Base-by-base conservation (phyloP, 2,888 invertebrate genomes). In the Anagyrus pseudococci region DNA sequence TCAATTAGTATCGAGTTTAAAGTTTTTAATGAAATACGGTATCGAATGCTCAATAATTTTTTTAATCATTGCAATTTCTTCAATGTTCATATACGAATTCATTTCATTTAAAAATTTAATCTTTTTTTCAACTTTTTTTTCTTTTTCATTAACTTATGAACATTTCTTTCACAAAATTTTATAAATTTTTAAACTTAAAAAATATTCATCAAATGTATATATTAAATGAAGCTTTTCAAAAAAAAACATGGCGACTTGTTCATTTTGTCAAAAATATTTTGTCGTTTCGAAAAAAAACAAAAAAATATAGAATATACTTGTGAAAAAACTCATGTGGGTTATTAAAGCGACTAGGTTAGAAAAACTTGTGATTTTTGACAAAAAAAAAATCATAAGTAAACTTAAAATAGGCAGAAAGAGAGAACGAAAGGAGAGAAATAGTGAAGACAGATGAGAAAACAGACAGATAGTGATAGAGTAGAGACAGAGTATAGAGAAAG, bases 331-430 rank as follows among this genome's bases (percentile, higher is more conserved):
- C 59, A 64, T 40, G 60, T 65, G 62, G 73, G 67, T 72, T 71
- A 58, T 70, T 71, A 69, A 76, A 77, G 77, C 77, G 68, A 71
- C 76, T 77, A 77, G 73, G 72, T 75, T 75, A 73, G 67, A 69
- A 58, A 68, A 53, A 54, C n/a, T 40, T 40, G 63, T 67, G 63
- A 67, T 64, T 63, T 66, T 20, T 54, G 48, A 53, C 48, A 47
- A 58, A 61, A 47, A 58, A 61, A 60, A 26, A 10, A 47, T 43
- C 19, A n/a, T n/a, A n/a, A n/a, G n/a, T n/a, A n/a, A n/a, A n/a
- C n/a, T n/a, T n/a, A 43, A 23, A 4, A 17, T 13, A 50, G 25
- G 29, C 4, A 48, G 57, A 58, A 57, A 62, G 41, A 33, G 29
- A 62, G 22, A 54, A 53, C 19, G 69, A 40, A 67, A 48, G 60